Evolutionary conservation across 2,888 invertebrate genomes (phyloP).

Genomic region (Andrena camellia): DNA sequence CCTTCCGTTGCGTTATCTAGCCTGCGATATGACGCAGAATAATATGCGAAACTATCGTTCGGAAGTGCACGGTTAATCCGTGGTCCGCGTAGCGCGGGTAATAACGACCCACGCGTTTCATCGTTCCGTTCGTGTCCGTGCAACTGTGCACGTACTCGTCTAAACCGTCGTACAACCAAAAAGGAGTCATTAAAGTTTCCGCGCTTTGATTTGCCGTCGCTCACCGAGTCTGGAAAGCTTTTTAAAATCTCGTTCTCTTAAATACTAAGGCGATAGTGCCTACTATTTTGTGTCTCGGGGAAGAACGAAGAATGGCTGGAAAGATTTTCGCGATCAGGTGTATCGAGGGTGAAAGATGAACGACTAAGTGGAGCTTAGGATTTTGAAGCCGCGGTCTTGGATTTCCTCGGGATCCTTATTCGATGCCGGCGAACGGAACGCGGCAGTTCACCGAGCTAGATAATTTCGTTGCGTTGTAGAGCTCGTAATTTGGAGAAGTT

Average conservation of each 20-base stretch:
- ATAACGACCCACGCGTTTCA: conserved; percentile 26
- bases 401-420: conserved; percentile 42
- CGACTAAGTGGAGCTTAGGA: conserved; percentile 11
- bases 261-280: background rate
- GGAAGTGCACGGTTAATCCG: conserved; percentile 63
- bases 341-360: background rate
- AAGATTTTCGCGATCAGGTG: background rate
- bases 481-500: conserved; percentile 66
- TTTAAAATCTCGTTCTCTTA: background rate
- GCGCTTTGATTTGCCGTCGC: background rate
- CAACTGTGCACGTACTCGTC: background rate
- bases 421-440: conserved; percentile 19
- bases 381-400: conserved; percentile 4
- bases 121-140: background rate
- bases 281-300: background rate
- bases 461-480: conserved; percentile 62
- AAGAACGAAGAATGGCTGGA: background rate
- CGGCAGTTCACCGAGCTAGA: conserved; percentile 50
- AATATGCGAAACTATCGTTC: conserved; percentile 67
- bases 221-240: no score
- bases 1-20: conserved; percentile 66
- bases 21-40: conserved; percentile 56
- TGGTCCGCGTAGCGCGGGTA: conserved; percentile 47
- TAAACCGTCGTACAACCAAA: conserved; percentile 1
- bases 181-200: conserved; percentile 2